Evolutionary conservation across 2,113 vertebrate species (phyloP), one percentile per base, ranked within the genome.

Genomic region (mouse (Mus musculus)): DNA sequence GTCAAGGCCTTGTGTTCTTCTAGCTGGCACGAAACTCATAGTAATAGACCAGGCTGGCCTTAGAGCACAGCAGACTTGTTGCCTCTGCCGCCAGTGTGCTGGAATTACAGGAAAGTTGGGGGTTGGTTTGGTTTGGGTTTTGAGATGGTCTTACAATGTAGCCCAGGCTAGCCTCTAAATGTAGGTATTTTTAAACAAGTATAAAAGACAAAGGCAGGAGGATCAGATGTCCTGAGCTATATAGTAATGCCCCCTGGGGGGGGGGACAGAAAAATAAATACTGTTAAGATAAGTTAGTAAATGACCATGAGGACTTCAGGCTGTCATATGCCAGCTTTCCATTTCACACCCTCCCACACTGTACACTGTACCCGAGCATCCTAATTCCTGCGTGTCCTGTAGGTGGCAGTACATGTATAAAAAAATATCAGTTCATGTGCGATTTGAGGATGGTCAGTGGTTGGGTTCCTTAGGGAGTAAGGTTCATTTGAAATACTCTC

Each of bases 341-440:
- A 59, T 94, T 96, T 91, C 56, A 59, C 1, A 88, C 91, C 42
- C 52, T 95, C 88, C n/a, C n/a, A 36, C 39, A 49, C 3, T 14
- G 33, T 36, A 36, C 56, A 49, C 3, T 14, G 33, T 36, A 11
- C 24, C n/a, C 14, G 6, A 86, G 73, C 52, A 69, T 26, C 82
- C 63, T 76, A 5, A 75, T 90, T 94, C 59, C 61, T 88, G 4
- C 30, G 10, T 52, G 73, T 65, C 95, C 92, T 95, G 22, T 93
- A 96, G 95, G 52, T 95, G 96, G 92, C 92, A 96, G 86, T 89
- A 77, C 33, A 88, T 85, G 42, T 39, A 54, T 90, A 84, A 84
- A 88, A 94, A 94, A 95, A 93, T 75, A 24, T 26, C 88, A 26
- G 92, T 86, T 28, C 7, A 33, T 78, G 54, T 78, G 42, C 13